These are phyloP conservation scores for Probosciger aterrimus DNA, from an alignment of 2,113 vertebrate genomes.

Conservation along the genomic window DNA sequence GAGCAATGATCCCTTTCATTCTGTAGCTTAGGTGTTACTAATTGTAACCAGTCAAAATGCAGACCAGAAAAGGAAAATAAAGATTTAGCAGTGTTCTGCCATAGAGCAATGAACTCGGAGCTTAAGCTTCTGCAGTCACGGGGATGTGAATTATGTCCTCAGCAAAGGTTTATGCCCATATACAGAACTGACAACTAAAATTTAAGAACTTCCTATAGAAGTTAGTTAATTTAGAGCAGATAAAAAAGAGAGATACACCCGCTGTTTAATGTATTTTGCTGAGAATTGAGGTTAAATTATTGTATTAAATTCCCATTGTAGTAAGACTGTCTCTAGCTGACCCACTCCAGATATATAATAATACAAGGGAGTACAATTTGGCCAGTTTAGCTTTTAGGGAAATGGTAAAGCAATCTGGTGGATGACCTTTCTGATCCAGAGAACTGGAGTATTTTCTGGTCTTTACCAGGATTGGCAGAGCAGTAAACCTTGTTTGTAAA, in stretches of 20 bases:
- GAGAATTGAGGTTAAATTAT: background rate
- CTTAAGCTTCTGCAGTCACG: background rate
- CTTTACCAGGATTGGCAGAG: background rate
- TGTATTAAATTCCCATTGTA: background rate
- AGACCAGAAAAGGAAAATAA: background rate
- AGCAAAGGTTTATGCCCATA: background rate
- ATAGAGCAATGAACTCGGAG: background rate
- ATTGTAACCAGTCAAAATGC: background rate
- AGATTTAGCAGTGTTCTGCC: background rate
- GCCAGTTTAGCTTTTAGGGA: background rate
- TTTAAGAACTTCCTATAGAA: background rate
- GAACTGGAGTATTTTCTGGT: background rate
- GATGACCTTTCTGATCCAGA: background rate
- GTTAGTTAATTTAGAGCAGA: background rate
- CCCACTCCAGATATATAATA: background rate
- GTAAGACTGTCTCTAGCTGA: background rate
- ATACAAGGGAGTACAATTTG: background rate
- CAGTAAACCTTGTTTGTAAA: background rate
- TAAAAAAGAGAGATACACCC: background rate
- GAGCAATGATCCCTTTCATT: background rate
- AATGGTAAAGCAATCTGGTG: background rate
- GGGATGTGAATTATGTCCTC: background rate
- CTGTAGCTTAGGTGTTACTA: background rate
- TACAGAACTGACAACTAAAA: background rate
- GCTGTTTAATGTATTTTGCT: background rate